A percentile compares a stretch with the other conserved stretches of the same genome.
phyloP scores from a whole-genome alignment of 2,113 vertebrate genomes.

The Chaenocephalus aceratus region DNA sequence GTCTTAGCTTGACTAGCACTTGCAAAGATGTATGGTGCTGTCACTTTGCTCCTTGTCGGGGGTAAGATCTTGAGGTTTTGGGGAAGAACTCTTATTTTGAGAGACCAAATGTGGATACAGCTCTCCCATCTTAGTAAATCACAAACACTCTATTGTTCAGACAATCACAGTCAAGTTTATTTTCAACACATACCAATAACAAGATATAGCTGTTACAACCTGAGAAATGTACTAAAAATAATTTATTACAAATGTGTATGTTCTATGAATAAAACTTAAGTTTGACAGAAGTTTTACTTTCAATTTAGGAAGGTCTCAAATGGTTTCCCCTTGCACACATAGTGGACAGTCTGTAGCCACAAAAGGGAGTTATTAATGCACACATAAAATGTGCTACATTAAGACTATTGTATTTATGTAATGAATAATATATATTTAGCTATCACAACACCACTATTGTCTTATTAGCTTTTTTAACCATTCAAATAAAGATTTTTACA shows the following conservation, averaged over 20 bases:
- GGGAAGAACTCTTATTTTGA: background rate
- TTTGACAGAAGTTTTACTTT: conserved; percentile 62
- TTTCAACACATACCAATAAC: conserved; percentile 32
- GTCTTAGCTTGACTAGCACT: conserved; percentile 31
- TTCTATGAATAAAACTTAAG: conserved; percentile 62
- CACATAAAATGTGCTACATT: conserved; percentile 59
- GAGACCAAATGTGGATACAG: conserved; percentile 4
- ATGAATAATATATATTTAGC: conserved; percentile 86
- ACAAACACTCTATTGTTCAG: conserved; percentile 48
- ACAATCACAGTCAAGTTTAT: conserved; percentile 71
- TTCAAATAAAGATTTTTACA: conserved; percentile 74
- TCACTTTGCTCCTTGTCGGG: conserved; percentile 30
- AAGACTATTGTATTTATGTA: conserved; percentile 82
- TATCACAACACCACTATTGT: conserved; percentile 84
- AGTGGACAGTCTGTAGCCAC: conserved; percentile 62
- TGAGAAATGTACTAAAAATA: conserved; percentile 65
- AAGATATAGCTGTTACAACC: conserved; percentile 40
- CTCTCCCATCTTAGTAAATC: conserved; percentile 10
- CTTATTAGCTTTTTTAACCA: conserved; percentile 79
- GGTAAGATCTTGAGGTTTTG: conserved; percentile 5
- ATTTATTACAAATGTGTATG: conserved; percentile 80
- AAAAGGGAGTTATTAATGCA: conserved; percentile 71
- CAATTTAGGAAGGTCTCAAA: conserved; percentile 48
- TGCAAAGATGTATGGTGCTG: conserved; percentile 12
- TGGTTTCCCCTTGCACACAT: conserved; percentile 64